A percentile compares a stretch with the other conserved stretches of the same genome.
Evolutionary conservation across 2,888 invertebrate species (phyloP).

Genomic region (Drosophila mimetica): DNA sequence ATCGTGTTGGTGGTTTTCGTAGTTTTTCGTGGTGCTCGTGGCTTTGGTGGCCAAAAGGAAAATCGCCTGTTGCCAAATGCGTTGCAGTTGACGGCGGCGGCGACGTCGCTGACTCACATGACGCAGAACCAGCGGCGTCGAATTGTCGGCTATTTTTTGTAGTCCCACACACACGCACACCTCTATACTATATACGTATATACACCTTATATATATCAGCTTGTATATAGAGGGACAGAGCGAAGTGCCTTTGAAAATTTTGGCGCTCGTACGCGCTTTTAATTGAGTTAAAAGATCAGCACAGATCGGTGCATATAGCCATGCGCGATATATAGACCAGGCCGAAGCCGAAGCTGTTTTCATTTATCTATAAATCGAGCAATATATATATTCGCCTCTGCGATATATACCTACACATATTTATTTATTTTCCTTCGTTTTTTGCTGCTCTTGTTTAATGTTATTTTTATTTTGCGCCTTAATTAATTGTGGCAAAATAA

Average conservation of each 20-base stretch:
- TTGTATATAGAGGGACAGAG: conserved; percentile 39
- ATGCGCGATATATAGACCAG: conserved; percentile 43
- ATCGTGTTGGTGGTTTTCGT: conserved; percentile 40
- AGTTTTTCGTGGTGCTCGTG: not conserved
- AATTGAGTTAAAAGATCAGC: conserved; percentile 78
- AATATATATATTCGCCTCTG: conserved; percentile 1
- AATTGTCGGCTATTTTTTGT: conserved; percentile 63
- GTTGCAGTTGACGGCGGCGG: conserved; percentile 40
- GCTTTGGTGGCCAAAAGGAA: conserved; percentile 43
- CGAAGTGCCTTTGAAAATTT: conserved; percentile 70
- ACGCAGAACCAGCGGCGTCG: conserved; percentile 74
- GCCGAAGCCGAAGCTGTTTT: conserved; percentile 11
- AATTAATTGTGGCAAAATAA: conserved; percentile 82
- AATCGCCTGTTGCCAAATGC: conserved; percentile 70
- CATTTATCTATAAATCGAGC: conserved; percentile 24
- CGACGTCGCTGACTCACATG: conserved; percentile 70
- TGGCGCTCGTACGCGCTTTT: conserved; percentile 73
- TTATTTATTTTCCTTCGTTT: conserved; percentile 36
- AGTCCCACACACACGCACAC: conserved; percentile 13
- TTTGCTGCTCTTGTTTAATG: conserved; percentile 47
- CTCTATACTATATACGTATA: not conserved
- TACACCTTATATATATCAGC: not conserved
- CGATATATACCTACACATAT: no score
- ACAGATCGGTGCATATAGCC: conserved; percentile 63
- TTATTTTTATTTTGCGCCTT: conserved; percentile 67